These are phyloP conservation scores for Lasioglossum calceatum DNA, from an alignment of 2,888 invertebrate species.

Conservation along the genomic window DNA sequence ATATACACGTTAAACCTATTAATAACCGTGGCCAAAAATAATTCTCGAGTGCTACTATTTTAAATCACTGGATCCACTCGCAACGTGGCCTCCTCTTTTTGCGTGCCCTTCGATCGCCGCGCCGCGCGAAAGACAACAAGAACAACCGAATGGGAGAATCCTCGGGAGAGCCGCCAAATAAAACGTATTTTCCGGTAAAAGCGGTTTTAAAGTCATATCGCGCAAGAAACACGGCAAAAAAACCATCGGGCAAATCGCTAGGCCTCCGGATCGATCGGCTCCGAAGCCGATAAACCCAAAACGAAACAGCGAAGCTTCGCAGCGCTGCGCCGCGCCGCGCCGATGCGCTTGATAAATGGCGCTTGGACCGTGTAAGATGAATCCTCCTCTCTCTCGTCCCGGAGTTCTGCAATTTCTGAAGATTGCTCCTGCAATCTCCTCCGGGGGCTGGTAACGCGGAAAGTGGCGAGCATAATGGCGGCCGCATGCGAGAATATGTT, in stretches of 20 bases:
- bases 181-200: not conserved
- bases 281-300: constrained; percentile 24
- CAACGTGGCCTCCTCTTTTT: not conserved
- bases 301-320: constrained; percentile 25
- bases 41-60: not conserved
- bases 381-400: constrained; percentile 13
- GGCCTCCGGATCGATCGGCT: not conserved
- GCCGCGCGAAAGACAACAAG: not conserved
- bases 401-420: constrained; percentile 60
- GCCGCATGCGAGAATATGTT: constrained; percentile 54
- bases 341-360: constrained; percentile 58
- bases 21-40: not conserved
- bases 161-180: not conserved
- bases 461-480: constrained; percentile 22
- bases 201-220: constrained; percentile 10
- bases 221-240: constrained; percentile 35
- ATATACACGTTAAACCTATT: not conserved
- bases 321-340: not conserved
- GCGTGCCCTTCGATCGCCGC: not conserved
- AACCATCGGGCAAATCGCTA: not conserved
- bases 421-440: constrained; percentile 52
- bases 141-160: not conserved
- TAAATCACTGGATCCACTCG: not conserved
- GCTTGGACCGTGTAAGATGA: constrained; percentile 24
- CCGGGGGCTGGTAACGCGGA: constrained; percentile 31